Conservation (phyloP, 2,797 vertebrate species). For the Falco peregrinus region DNA sequence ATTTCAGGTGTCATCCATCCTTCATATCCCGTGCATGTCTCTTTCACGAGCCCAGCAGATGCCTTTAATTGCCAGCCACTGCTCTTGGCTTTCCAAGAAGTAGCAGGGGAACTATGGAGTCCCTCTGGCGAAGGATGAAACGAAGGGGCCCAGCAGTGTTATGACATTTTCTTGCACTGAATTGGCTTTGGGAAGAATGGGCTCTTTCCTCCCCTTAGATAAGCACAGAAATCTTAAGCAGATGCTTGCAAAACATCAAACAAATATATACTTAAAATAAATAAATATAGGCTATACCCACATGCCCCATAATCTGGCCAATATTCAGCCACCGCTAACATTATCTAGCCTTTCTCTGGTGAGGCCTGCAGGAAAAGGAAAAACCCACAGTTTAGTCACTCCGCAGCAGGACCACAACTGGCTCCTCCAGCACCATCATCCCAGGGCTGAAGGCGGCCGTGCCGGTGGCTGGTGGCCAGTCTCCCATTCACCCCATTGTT, state of each 20-base stretch:
- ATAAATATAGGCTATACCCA: conserved; percentile 54
- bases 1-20: conserved; percentile 65
- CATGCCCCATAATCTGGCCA: conserved; percentile 57
- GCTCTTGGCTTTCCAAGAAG: conserved; percentile 51
- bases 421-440: neutral
- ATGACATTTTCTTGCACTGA: conserved; percentile 68
- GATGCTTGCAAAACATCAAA: conserved; percentile 73
- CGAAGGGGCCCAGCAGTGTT: conserved; percentile 62
- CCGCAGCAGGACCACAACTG: neutral
- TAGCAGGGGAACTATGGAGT: conserved; percentile 53
- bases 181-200: conserved; percentile 64
- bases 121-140: conserved; percentile 71
- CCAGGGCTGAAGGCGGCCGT: neutral
- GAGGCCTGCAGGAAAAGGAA: neutral
- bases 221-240: conserved; percentile 75
- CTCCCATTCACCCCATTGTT: accelerated
- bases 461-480: neutral
- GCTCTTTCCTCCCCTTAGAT: conserved; percentile 62
- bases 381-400: neutral
- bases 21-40: conserved; percentile 47
- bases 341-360: conserved; percentile 28
- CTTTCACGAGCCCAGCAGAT: conserved; percentile 61
- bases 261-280: conserved; percentile 49
- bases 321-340: conserved; percentile 21
- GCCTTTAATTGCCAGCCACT: conserved; percentile 71